These are phyloP conservation scores for Esox niger DNA, from an alignment of 2,113 vertebrate species.

Conservation along the genomic window DNA sequence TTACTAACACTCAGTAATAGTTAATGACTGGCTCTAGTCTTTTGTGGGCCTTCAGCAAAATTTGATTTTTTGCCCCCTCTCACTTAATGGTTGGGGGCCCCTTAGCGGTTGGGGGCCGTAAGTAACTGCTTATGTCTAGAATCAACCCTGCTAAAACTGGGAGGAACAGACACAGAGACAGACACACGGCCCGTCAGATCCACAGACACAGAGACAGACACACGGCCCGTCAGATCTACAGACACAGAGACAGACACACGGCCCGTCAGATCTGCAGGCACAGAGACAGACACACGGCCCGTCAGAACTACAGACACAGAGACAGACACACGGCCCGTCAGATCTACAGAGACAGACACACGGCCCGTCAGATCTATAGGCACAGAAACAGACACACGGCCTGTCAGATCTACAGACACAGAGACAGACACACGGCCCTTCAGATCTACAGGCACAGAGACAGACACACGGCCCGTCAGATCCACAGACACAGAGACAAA, in stretches of 20 bases:
- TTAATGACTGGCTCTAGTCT: too few relatives aligned
- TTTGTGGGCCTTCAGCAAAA: too few relatives aligned
- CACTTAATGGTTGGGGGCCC: too few relatives aligned
- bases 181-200: too few relatives aligned
- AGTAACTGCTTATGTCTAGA: too few relatives aligned
- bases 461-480: neutral
- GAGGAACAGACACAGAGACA: neutral
- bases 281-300: neutral
- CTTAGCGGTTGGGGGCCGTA: too few relatives aligned
- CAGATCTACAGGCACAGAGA: constrained; percentile 8
- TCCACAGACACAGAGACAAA: constrained; percentile 9
- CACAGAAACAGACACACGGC: neutral
- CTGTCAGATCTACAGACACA: constrained; percentile 5
- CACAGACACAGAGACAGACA: too few relatives aligned
- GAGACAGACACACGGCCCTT: neutral
- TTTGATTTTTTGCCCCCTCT: too few relatives aligned
- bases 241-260: constrained; percentile 6
- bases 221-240: neutral
- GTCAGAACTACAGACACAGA: constrained; percentile 13
- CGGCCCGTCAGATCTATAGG: neutral
- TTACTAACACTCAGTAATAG: too few relatives aligned
- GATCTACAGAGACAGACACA: too few relatives aligned
- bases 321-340: too few relatives aligned
- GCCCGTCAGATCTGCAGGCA: neutral
- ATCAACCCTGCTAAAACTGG: too few relatives aligned